Percentiles rank a stretch among this genome's conserved stretches.
Conservation (phyloP, 2,888 invertebrate genomes). For the Aricia artaxerxes region DNA sequence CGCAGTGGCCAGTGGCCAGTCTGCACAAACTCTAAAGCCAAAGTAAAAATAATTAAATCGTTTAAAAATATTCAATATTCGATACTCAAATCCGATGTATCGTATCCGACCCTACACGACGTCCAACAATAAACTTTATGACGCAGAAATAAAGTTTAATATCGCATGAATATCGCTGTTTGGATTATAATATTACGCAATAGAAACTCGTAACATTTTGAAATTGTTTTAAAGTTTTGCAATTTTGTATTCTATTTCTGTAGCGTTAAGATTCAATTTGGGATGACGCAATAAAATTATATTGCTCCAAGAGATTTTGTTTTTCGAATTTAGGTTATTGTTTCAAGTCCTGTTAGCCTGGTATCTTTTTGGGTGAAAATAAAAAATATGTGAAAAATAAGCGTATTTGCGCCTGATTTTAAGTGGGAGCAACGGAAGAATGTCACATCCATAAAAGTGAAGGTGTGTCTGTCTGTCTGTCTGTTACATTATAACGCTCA, state of each 20-base stretch:
- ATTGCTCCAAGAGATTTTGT: conserved; percentile 13
- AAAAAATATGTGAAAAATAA: neutral
- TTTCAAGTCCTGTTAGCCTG: conserved; percentile 5
- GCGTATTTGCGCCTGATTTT: neutral
- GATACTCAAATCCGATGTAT: neutral
- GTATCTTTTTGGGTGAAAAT: conserved; percentile 2
- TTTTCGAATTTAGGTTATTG: conserved; percentile 20
- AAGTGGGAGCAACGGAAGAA: neutral
- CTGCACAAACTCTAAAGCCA: no score
- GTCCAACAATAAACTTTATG: conserved; percentile 9
- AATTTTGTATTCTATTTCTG: conserved; percentile 37
- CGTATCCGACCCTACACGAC: neutral
- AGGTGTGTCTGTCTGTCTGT: no score
- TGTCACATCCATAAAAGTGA: no score
- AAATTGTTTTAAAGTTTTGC: neutral
- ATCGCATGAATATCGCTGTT: conserved; percentile 18
- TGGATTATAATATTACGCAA: conserved; percentile 22
- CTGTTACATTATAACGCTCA: no score
- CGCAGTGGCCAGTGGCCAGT: no score
- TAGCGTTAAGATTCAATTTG: conserved; percentile 33
- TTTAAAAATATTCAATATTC: neutral
- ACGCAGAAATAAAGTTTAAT: conserved; percentile 11
- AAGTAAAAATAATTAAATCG: neutral
- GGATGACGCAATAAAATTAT: conserved; percentile 28
- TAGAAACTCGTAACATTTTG: neutral